A percentile compares a stretch with the other conserved stretches of the same genome.
phyloP scores from a whole-genome alignment of 2,113 vertebrate genomes.

The Loxodonta africana region DNA sequence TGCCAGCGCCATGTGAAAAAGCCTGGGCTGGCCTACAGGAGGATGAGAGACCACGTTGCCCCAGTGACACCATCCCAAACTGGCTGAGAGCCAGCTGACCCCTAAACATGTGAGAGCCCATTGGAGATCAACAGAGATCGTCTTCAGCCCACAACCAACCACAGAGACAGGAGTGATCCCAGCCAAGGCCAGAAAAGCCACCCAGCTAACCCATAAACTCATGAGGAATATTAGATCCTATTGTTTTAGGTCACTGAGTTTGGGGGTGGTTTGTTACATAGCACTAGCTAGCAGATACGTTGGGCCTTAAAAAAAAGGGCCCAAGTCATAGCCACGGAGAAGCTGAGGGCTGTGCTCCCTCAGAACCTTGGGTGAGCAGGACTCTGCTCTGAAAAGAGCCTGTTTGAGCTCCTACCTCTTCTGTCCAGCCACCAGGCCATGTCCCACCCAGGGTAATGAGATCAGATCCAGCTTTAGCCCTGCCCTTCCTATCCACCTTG shows the following conservation, averaged over 20 bases:
- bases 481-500: neutral
- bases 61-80: neutral
- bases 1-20: too few relatives aligned
- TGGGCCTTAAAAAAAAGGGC: neutral
- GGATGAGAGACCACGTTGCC: neutral
- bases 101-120: neutral
- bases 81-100: neutral
- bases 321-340: neutral
- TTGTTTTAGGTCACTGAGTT: neutral
- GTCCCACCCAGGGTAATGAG: neutral
- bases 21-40: too few relatives aligned
- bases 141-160: neutral
- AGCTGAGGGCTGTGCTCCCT: neutral
- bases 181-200: neutral
- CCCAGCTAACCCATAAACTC: neutral
- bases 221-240: neutral
- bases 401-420: neutral
- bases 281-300: neutral
- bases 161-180: neutral
- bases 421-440: neutral
- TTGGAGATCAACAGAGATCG: neutral
- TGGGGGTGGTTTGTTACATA: neutral
- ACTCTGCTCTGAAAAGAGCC: neutral
- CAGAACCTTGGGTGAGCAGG: neutral
- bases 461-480: neutral